Conservation (phyloP, 2,113 vertebrate species). For the Ceuthmochares aereus region DNA sequence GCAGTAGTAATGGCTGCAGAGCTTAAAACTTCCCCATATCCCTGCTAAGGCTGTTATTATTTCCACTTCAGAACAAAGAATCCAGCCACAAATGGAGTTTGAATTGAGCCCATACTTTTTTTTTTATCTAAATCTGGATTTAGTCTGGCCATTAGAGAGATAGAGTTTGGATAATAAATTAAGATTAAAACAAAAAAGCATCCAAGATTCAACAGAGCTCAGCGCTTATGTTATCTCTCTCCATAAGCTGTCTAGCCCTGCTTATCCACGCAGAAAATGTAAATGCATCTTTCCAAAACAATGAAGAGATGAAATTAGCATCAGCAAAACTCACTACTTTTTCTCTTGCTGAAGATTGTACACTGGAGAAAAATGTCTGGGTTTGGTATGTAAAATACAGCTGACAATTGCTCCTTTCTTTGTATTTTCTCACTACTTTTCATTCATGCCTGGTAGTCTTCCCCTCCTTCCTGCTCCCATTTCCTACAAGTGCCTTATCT, state of each 20-base stretch:
- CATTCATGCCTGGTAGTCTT: background rate
- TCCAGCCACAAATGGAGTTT: background rate
- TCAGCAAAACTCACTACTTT: background rate
- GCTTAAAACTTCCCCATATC: background rate
- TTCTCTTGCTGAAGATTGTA: background rate
- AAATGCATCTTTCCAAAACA: conserved; percentile 36
- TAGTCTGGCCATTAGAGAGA: conserved; percentile 5
- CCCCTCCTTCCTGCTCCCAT: accelerated
- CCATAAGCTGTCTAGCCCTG: background rate
- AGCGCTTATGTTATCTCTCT: background rate
- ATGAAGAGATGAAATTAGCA: background rate
- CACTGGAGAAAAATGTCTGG: background rate
- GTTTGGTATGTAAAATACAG: background rate
- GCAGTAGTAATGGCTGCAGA: background rate
- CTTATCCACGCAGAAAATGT: conserved; percentile 17
- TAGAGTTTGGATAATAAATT: background rate
- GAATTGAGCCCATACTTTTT: background rate
- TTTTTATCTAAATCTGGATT: conserved; percentile 25
- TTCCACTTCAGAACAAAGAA: background rate
- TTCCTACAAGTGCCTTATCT: background rate
- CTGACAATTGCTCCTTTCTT: background rate
- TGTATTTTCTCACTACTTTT: background rate
- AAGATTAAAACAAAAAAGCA: conserved; percentile 14
- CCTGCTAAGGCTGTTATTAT: background rate
- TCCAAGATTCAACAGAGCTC: background rate